phyloP scores from a whole-genome alignment of 92 coral and sea anemone species.

The Porites evermanni region DNA sequence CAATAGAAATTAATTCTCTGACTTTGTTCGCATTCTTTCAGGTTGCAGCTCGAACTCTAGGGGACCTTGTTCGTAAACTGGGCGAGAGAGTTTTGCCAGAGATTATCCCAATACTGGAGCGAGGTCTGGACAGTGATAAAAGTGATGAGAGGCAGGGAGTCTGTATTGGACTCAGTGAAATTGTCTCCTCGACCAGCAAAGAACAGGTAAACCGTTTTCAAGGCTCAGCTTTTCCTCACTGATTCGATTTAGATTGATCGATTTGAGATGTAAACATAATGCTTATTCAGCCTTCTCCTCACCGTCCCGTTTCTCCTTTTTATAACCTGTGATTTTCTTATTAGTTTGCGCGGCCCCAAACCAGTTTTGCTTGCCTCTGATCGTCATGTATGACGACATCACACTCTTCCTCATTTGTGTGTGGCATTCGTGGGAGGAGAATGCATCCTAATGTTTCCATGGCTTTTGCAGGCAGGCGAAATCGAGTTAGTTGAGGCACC shows the following conservation, averaged over 20 bases:
- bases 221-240: neutral
- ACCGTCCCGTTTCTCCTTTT: too few species aligned
- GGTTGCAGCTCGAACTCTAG: slow-evolving; percentile 97
- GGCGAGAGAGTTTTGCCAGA: slow-evolving; percentile 97
- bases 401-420: too few species aligned
- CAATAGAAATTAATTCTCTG: too few species aligned
- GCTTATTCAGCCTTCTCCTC: too few species aligned
- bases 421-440: too few species aligned
- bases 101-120: slow-evolving; percentile 95
- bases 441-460: too few species aligned
- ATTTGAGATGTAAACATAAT: neutral
- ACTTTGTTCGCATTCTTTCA: slow-evolving; percentile 5
- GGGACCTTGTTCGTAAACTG: slow-evolving; percentile 95
- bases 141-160: slow-evolving; percentile 97
- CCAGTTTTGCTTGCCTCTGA: too few species aligned
- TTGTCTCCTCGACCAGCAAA: slow-evolving; percentile 92
- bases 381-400: too few species aligned
- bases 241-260: neutral
- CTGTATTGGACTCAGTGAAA: slow-evolving; percentile 96
- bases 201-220: slow-evolving; percentile 75
- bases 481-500: too few species aligned
- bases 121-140: slow-evolving; percentile 87
- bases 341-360: too few species aligned
- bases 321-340: too few species aligned
- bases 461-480: too few species aligned